phyloP scores from a whole-genome alignment of 2,888 invertebrate genomes.

The Lasioglossum zephyrum region DNA sequence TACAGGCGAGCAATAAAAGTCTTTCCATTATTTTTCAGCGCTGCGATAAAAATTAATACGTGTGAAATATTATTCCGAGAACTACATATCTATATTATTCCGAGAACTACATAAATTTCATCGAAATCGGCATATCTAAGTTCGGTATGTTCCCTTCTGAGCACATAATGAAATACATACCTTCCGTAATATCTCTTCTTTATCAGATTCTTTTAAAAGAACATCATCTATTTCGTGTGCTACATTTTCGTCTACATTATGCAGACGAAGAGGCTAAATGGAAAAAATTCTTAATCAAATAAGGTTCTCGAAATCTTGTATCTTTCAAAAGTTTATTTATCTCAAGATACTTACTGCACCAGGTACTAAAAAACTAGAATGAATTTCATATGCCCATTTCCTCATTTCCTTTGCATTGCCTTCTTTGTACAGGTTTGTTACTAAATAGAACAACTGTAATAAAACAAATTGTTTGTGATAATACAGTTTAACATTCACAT shows the following conservation, averaged over 20 bases:
- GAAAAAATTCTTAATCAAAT: slow-evolving; percentile 58
- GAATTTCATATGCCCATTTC: slow-evolving; percentile 99
- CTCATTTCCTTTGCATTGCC: slow-evolving; percentile 95
- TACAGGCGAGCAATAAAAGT: background rate
- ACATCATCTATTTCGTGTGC: slow-evolving; percentile 96
- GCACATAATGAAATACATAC: slow-evolving; percentile 83
- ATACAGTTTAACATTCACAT: slow-evolving; percentile 8
- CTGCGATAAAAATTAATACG: background rate
- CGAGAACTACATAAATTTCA: background rate
- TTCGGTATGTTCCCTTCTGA: background rate
- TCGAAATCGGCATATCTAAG: background rate
- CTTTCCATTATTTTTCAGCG: background rate
- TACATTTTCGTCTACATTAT: slow-evolving; percentile 93
- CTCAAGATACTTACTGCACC: slow-evolving; percentile 89
- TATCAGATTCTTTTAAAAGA: slow-evolving; percentile 92
- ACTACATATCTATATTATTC: background rate
- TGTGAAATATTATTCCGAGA: background rate
- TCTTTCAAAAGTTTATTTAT: background rate
- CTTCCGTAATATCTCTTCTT: slow-evolving; percentile 94
- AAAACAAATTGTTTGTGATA: slow-evolving; percentile 37
- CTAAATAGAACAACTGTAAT: slow-evolving; percentile 92
- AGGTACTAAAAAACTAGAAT: slow-evolving; percentile 97
- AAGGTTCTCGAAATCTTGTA: background rate
- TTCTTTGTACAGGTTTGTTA: slow-evolving; percentile 95
- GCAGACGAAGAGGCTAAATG: slow-evolving; percentile 91